These are phyloP conservation scores for Pachyramphus minor DNA, from an alignment of 2,113 vertebrate species.

Conservation along the genomic window DNA sequence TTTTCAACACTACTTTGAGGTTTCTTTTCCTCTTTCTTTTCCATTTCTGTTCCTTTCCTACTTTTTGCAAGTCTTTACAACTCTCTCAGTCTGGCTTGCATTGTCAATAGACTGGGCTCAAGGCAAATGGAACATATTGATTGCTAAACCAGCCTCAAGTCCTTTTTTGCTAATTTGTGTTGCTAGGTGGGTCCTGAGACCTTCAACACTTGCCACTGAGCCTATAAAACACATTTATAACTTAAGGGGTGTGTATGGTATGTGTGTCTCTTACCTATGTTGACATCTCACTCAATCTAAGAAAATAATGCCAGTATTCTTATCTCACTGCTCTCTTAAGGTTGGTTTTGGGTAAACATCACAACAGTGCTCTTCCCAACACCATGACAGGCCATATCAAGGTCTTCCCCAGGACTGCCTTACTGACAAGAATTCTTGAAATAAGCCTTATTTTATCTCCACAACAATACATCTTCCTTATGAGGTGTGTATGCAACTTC, in stretches of 20 bases:
- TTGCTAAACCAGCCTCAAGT: neutral
- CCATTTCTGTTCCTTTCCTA: neutral
- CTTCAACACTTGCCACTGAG: neutral
- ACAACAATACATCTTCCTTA: neutral
- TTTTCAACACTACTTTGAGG: neutral
- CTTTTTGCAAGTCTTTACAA: neutral
- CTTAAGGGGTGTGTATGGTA: neutral
- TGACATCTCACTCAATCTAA: neutral
- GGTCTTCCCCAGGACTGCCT: neutral
- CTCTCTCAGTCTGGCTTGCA: neutral
- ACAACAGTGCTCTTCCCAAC: neutral
- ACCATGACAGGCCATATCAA: neutral
- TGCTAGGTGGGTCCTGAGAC: neutral
- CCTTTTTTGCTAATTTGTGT: neutral
- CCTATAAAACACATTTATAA: neutral
- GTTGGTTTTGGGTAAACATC: neutral
- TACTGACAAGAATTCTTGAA: neutral
- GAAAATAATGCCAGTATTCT: neutral
- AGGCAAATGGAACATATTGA: neutral
- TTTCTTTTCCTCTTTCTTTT: neutral
- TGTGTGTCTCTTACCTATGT: neutral
- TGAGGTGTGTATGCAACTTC: neutral
- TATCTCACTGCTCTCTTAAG: neutral
- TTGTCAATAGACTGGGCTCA: neutral
- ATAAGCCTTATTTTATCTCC: neutral